Evolutionary conservation across 2,797 vertebrate species (phyloP), one percentile per base, ranked within the genome.

Genomic region (Lepus oiostolus): DNA sequence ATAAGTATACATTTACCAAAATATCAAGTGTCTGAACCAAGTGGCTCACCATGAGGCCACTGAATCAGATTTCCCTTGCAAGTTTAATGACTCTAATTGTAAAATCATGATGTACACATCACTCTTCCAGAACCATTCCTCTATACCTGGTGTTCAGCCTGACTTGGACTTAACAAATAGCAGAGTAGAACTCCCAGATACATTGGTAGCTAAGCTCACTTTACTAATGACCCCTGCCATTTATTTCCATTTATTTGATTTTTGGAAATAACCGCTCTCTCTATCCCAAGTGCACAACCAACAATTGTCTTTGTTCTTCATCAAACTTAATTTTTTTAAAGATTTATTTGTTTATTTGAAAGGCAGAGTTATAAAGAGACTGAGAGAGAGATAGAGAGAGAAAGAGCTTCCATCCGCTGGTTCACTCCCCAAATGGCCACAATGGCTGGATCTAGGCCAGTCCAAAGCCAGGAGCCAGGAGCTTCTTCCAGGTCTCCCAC

Each of bases 51-150:
- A 76, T 2, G 22, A 70, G 54, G 13, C 32, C 74, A 86, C 88
- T 62, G 74, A 93, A 72, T 84, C 7, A 62, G 62, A 60, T 54
- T 75, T 9, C 74, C 17, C 22, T 52, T 58, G 54, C 32, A 84
- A 77, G 24, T 52, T 72, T 88, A 91, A 87, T 50, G 22, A 87
- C 32, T 93, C 50, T 26, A 88, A 26, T 67, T 84, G 77, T 50
- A 70, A 94, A 87, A 82, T 54, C 88, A 7, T 16, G 42, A 17
- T 22, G 50, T 54, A 72, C 22, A 72, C n/a, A 88, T 10, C 82
- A 42, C 8, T 83, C 79, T 88, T 76, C n/a, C 84, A 88, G 62
- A 88, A 30, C 62, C 38, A 50, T 54, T 32, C 11, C 70, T 65
- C 62, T 83, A 22, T 19, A 32, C 22, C 22, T 47, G 16, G 50